Percentiles rank a stretch among this genome's conserved stretches.
phyloP scores from a whole-genome alignment of 2,888 invertebrate genomes.

The Helobdella robusta region DNA sequence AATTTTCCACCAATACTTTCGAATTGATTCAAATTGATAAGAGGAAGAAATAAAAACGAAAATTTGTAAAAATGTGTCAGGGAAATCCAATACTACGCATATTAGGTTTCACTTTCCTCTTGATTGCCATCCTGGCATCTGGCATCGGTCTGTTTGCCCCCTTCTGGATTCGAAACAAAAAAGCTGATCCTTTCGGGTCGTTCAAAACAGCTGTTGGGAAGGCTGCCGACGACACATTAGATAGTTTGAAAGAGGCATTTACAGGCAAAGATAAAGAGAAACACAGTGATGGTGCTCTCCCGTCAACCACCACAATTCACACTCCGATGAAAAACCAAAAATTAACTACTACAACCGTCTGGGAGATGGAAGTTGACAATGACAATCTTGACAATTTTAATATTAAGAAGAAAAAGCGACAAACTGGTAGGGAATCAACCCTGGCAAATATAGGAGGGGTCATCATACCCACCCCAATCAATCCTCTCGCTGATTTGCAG shows the following conservation, averaged over 20 bases:
- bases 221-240: background rate
- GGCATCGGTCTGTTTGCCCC: slow-evolving; percentile 24
- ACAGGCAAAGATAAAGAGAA: background rate
- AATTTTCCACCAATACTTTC: no score
- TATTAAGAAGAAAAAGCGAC: background rate
- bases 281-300: background rate
- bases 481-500: no score
- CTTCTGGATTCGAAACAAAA: slow-evolving; percentile 28
- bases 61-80: slow-evolving; percentile 25
- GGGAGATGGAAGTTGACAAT: background rate
- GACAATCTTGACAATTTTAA: slow-evolving; percentile 4
- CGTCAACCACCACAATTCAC: slow-evolving; percentile 1
- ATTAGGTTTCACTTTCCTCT: slow-evolving; percentile 26
- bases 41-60: no score
- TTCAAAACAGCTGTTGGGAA: slow-evolving; percentile 3
- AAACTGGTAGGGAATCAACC: background rate
- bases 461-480: background rate
- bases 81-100: slow-evolving; percentile 25
- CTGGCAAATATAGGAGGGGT: background rate
- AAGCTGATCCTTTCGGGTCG: slow-evolving; percentile 20
- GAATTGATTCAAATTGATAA: background rate
- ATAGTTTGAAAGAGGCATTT: no score
- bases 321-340: background rate
- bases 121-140: slow-evolving; percentile 25
- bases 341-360: background rate